A percentile compares a stretch with the other conserved stretches of the same genome.
Evolutionary conservation across 2,888 invertebrate genomes (phyloP).

Genomic region (Lydus trimaculatus): DNA sequence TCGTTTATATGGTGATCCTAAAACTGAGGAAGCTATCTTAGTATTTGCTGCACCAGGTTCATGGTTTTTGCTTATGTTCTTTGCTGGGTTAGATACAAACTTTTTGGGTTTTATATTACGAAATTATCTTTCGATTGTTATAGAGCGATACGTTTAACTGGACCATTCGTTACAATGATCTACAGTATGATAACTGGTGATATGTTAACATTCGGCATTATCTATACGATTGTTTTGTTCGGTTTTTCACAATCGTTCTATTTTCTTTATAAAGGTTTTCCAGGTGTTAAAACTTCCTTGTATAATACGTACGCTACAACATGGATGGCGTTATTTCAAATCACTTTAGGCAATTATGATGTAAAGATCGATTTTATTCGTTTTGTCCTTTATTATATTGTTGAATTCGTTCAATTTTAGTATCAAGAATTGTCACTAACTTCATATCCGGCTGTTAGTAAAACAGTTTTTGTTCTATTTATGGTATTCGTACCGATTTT

Average conservation of each 20-base stretch:
- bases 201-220: constrained; percentile 98
- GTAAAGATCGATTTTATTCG: constrained; percentile 65
- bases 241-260: constrained; percentile 96
- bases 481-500: constrained; percentile 98
- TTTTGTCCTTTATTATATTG: not conserved
- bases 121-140: constrained; percentile 37
- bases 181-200: constrained; percentile 99
- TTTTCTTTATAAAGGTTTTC: constrained; percentile 92
- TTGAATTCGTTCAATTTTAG: constrained; percentile 64
- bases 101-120: too few species aligned
- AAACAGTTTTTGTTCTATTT: constrained; percentile 96
- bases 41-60: constrained; percentile 93
- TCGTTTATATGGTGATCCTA: constrained; percentile 75
- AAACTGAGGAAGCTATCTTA: constrained; percentile 89
- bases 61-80: constrained; percentile 98
- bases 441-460: constrained; percentile 90
- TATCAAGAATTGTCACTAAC: constrained; percentile 91
- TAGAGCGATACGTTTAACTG: constrained; percentile 93
- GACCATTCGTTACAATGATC: constrained; percentile 99
- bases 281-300: constrained; percentile 79
- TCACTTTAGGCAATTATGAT: constrained; percentile 97
- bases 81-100: constrained; percentile 92
- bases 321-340: constrained; percentile 98
- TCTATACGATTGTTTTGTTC: constrained; percentile 92
- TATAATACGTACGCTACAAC: constrained; percentile 89